Percentiles rank a stretch among this genome's conserved stretches.
phyloP scores from a whole-genome alignment of 2,113 vertebrate species.

The Opisthocomus hoazin region DNA sequence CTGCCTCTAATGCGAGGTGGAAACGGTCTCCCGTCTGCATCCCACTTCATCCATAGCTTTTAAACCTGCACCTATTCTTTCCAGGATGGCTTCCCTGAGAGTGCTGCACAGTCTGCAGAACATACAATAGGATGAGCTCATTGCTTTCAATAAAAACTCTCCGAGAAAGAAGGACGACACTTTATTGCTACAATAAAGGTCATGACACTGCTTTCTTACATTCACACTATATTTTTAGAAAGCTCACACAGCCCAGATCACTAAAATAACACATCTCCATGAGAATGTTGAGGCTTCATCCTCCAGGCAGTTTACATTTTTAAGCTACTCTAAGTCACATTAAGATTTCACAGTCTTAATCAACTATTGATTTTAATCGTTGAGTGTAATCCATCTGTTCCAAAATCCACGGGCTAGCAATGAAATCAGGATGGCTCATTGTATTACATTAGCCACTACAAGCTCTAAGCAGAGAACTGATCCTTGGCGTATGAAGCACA shows the following conservation, averaged over 20 bases:
- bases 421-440: background rate
- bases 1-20: background rate
- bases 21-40: background rate
- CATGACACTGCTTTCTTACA: background rate
- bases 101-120: background rate
- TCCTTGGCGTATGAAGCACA: background rate
- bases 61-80: background rate
- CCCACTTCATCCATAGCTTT: background rate
- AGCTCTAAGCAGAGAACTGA: background rate
- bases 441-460: background rate
- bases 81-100: background rate
- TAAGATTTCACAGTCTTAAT: background rate
- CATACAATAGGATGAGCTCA: background rate
- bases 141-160: background rate
- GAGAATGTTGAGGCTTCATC: background rate
- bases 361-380: background rate
- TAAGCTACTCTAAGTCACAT: background rate
- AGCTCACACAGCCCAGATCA: background rate
- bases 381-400: background rate
- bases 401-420: background rate
- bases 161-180: background rate
- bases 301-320: background rate
- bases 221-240: background rate
- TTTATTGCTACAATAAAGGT: background rate
- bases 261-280: background rate